A percentile compares a stretch with the other conserved stretches of the same genome.
Evolutionary conservation across 2,797 vertebrate genomes (phyloP).

Genomic region (Myripristis jacobus): DNA sequence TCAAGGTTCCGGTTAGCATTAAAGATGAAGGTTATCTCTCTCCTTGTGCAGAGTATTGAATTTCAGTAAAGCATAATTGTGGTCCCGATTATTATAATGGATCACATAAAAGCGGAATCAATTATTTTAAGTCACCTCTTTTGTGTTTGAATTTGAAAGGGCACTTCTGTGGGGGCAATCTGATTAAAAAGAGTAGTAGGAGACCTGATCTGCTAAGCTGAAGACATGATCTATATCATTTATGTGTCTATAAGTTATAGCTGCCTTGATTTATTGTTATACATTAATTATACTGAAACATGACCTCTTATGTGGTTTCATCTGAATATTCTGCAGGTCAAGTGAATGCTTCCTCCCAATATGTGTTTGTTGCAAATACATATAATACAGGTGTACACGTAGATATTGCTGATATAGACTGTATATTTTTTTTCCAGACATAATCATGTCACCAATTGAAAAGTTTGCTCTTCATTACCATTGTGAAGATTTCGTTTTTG

Average conservation of each 20-base stretch:
- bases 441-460: background rate
- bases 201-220: conserved; percentile 59
- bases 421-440: background rate
- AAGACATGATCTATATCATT: conserved; percentile 82
- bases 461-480: background rate
- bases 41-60: conserved; percentile 57
- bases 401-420: background rate
- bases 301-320: conserved; percentile 77
- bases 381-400: background rate
- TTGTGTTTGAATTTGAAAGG: conserved; percentile 84
- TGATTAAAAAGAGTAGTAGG: conserved; percentile 83
- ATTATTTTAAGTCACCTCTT: conserved; percentile 85
- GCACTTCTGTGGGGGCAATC: conserved; percentile 72
- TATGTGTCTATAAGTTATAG: conserved; percentile 81
- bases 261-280: conserved; percentile 77
- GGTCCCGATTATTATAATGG: conserved; percentile 82
- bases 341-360: conserved; percentile 49
- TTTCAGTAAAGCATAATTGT: conserved; percentile 77
- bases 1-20: conserved; percentile 51
- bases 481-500: background rate
- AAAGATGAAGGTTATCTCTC: conserved; percentile 63
- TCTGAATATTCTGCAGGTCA: conserved; percentile 76
- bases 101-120: conserved; percentile 82
- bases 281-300: conserved; percentile 81
- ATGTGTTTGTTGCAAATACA: conserved; percentile 40